Evolutionary conservation across 2,797 vertebrate genomes (phyloP).

Genomic region (Falco concolor): DNA sequence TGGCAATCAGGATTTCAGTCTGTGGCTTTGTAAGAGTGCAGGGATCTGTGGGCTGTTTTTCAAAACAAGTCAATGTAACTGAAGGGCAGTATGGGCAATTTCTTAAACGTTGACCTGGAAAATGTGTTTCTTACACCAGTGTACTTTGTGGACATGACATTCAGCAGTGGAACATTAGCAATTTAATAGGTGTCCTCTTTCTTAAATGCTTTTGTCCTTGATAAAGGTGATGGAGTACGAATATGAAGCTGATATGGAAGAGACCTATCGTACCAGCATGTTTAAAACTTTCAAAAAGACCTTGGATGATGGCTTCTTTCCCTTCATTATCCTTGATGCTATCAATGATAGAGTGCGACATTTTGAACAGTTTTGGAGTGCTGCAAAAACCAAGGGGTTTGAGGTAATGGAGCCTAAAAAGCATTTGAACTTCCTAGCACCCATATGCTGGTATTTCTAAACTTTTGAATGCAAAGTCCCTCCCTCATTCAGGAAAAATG

Average conservation of each 20-base stretch:
- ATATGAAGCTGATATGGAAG: slow-evolving; percentile 97
- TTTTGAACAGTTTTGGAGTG: slow-evolving; percentile 98
- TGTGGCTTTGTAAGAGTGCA: neutral
- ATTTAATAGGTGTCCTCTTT: neutral
- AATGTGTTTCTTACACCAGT: neutral
- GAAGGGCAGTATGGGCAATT: neutral
- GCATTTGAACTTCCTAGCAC: neutral
- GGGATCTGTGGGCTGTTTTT: neutral
- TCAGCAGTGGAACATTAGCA: neutral
- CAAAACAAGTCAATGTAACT: neutral
- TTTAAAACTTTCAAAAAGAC: slow-evolving; percentile 99
- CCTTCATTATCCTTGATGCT: slow-evolving; percentile 97
- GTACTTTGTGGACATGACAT: neutral
- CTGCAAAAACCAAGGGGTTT: slow-evolving; percentile 98
- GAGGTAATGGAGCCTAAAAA: slow-evolving; percentile 79
- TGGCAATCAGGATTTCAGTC: neutral
- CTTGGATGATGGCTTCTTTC: slow-evolving; percentile 96
- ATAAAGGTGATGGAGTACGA: slow-evolving; percentile 92
- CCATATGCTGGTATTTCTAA: neutral
- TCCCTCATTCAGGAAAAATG: neutral
- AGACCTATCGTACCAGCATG: slow-evolving; percentile 95
- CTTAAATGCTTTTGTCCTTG: slow-evolving; percentile 38
- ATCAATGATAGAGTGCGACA: slow-evolving; percentile 94
- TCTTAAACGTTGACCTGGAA: neutral
- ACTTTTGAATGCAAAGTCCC: neutral